A percentile compares a stretch with the other conserved stretches of the same genome.
phyloP scores from a whole-genome alignment of 2,113 vertebrate species.

The Hystrix cristata region DNA sequence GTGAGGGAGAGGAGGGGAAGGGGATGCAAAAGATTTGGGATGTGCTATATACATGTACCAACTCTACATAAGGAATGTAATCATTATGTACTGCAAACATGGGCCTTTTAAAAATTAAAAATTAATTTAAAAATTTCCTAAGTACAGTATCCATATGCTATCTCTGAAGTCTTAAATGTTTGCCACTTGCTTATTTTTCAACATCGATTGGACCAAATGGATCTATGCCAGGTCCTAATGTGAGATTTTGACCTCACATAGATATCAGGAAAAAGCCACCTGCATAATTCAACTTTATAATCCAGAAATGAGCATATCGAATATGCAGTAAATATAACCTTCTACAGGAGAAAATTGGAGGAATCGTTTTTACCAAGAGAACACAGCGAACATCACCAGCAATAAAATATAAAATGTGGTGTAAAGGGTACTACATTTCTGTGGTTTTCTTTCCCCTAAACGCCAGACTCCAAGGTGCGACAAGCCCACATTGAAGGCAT shows the following conservation, averaged over 20 bases:
- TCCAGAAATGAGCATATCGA: neutral
- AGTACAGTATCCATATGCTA: neutral
- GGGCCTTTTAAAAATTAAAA: too few species aligned
- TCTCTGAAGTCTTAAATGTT: neutral
- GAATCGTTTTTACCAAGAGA: neutral
- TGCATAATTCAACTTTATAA: neutral
- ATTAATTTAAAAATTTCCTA: neutral
- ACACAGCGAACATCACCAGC: neutral
- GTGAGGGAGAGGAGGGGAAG: too few species aligned
- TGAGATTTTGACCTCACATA: neutral
- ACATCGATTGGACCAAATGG: too few species aligned
- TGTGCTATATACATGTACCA: too few species aligned
- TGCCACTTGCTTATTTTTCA: too few species aligned
- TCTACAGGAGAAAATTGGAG: neutral
- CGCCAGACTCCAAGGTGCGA: neutral
- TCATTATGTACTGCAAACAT: too few species aligned
- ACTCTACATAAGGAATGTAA: too few species aligned
- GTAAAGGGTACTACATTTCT: neutral
- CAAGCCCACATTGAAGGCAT: neutral
- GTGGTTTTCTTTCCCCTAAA: neutral
- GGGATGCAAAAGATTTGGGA: too few species aligned
- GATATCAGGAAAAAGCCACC: neutral
- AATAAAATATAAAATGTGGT: neutral
- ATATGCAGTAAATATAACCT: neutral
- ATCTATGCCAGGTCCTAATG: neutral